phyloP scores from a whole-genome alignment of 2,113 vertebrate species.

The Pantherophis guttatus region DNA sequence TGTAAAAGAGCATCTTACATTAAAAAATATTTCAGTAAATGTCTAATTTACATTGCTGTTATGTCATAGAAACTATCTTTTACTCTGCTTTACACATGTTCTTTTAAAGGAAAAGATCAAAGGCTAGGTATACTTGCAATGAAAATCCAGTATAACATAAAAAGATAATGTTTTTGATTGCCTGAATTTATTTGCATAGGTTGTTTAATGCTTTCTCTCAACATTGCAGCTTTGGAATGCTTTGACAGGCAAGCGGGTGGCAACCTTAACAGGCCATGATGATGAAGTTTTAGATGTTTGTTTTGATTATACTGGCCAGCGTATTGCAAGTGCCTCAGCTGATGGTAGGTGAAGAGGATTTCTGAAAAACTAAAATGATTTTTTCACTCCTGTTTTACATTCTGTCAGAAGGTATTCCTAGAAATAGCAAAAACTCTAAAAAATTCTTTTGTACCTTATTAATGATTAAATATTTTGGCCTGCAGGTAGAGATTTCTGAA shows the following conservation, averaged over 20 bases:
- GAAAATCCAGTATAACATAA: neutral
- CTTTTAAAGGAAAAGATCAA: neutral
- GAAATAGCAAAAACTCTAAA: too few species aligned
- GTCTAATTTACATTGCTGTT: neutral
- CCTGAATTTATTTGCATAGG: neutral
- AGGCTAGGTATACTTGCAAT: accelerated
- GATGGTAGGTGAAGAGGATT: conserved; percentile 76
- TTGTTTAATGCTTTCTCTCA: neutral
- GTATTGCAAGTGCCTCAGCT: conserved; percentile 86
- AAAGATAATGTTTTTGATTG: neutral
- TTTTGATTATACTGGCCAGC: conserved; percentile 88
- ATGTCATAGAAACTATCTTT: neutral
- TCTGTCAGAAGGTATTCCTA: neutral
- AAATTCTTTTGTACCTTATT: too few species aligned
- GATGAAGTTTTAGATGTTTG: conserved; percentile 90
- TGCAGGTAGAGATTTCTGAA: too few species aligned
- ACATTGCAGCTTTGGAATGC: conserved; percentile 84
- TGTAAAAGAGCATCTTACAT: neutral
- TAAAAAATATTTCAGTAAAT: neutral
- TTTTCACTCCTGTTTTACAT: neutral
- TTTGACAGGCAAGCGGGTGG: conserved; percentile 74
- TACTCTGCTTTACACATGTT: neutral
- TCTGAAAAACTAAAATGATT: neutral
- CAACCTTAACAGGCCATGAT: conserved; percentile 81
- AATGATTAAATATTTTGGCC: too few species aligned